Evolutionary conservation across 2,797 vertebrate genomes (phyloP).

Genomic region (Sciurus vulgaris): DNA sequence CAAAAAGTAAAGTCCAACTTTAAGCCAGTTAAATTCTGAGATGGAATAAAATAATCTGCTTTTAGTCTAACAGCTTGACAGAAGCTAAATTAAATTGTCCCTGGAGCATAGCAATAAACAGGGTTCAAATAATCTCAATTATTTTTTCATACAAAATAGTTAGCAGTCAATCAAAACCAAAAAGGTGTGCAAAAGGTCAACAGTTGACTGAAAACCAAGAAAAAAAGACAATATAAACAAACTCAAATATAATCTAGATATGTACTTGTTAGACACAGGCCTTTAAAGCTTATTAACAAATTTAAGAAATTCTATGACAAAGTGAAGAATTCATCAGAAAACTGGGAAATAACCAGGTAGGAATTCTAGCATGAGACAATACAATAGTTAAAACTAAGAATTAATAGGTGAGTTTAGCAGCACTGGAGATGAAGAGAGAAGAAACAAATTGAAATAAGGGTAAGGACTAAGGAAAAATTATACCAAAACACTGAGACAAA

Average conservation of each 20-base stretch:
- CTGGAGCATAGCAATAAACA: not conserved
- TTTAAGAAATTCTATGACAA: not conserved
- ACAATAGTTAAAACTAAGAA: slow-evolving; percentile 7
- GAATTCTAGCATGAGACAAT: slow-evolving; percentile 11
- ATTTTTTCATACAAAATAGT: not conserved
- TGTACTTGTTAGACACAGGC: not conserved
- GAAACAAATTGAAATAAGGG: not conserved
- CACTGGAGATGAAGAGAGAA: not conserved
- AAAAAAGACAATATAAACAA: slow-evolving; percentile 1
- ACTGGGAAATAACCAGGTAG: not conserved
- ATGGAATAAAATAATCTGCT: not conserved
- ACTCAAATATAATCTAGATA: not conserved
- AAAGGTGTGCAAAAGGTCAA: not conserved
- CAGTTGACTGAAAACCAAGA: not conserved
- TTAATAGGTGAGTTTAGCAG: not conserved
- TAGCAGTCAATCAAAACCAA: not conserved
- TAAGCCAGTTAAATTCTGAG: not conserved
- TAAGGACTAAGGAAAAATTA: not conserved
- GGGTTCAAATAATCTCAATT: slow-evolving; percentile 11
- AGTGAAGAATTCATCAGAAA: not conserved
- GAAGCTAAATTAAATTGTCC: slow-evolving; percentile 31
- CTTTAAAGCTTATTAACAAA: not conserved
- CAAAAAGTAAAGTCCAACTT: not conserved
- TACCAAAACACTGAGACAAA: not conserved
- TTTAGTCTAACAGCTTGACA: not conserved